A percentile compares a stretch with the other conserved stretches of the same genome.
phyloP scores from a whole-genome alignment of 2,797 vertebrate species.

The Falco concolor region DNA sequence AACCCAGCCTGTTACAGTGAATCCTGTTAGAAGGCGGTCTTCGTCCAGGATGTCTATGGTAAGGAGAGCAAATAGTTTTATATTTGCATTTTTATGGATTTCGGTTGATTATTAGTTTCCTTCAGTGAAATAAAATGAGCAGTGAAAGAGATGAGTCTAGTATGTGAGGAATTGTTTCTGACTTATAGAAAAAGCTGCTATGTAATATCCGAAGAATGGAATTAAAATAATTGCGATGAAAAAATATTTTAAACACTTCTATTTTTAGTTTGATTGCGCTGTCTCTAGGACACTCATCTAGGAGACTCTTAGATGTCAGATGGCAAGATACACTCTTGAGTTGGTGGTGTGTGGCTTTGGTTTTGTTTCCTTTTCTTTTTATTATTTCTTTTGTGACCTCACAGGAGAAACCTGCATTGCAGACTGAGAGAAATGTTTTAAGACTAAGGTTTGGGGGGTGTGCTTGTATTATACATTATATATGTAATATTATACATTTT shows the following conservation, averaged over 20 bases:
- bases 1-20: slow-evolving; percentile 84
- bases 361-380: background rate
- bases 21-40: slow-evolving; percentile 87
- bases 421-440: background rate
- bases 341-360: background rate
- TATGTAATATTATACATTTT: background rate
- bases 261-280: background rate
- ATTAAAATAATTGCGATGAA: background rate
- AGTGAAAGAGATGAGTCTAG: background rate
- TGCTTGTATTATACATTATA: background rate
- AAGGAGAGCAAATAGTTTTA: slow-evolving; percentile 47
- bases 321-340: background rate
- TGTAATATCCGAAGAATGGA: background rate
- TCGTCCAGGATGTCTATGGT: slow-evolving; percentile 94
- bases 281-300: background rate
- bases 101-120: background rate
- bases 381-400: background rate
- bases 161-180: background rate
- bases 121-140: background rate
- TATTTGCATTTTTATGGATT: background rate
- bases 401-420: background rate
- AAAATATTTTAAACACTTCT: background rate
- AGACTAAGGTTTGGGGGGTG: background rate
- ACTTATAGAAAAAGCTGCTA: background rate
- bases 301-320: background rate